Evolutionary conservation across 2,888 invertebrate genomes (phyloP).

Genomic region (Cyclophora albipunctata): DNA sequence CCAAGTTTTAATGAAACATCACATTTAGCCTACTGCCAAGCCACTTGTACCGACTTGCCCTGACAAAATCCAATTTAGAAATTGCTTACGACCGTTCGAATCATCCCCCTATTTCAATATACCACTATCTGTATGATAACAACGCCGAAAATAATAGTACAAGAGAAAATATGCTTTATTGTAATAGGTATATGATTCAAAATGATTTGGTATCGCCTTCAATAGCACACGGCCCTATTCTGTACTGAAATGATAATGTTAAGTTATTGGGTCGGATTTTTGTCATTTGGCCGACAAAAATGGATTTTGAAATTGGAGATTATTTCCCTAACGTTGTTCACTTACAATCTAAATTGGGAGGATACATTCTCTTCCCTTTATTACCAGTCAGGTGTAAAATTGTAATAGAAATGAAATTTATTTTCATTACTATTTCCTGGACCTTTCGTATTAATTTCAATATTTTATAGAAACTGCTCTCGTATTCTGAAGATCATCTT

Average conservation of each 20-base stretch:
- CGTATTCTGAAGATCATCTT: too few species aligned
- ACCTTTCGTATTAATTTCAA: too few species aligned
- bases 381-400: background rate
- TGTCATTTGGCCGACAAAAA: constrained; percentile 10
- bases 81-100: constrained; percentile 50
- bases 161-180: constrained; percentile 30
- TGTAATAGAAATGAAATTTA: background rate
- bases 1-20: constrained; percentile 38
- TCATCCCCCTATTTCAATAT: constrained; percentile 34
- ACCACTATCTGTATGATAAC: constrained; percentile 18
- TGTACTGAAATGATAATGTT: constrained; percentile 26
- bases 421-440: background rate
- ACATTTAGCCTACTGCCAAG: constrained; percentile 21
- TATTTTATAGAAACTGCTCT: too few species aligned
- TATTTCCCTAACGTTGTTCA: background rate
- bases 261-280: constrained; percentile 21
- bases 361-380: background rate
- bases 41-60: constrained; percentile 17
- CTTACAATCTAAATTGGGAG: too few species aligned
- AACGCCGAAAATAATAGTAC: constrained; percentile 19
- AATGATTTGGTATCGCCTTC: constrained; percentile 20
- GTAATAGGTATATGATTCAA: constrained; percentile 19
- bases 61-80: constrained; percentile 48
- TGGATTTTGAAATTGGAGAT: constrained; percentile 2
- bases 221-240: constrained; percentile 27